Percentiles rank a stretch among this genome's conserved stretches.
Conservation (phyloP, 2,113 vertebrate genomes). For the Choloepus hoffmanni region DNA sequence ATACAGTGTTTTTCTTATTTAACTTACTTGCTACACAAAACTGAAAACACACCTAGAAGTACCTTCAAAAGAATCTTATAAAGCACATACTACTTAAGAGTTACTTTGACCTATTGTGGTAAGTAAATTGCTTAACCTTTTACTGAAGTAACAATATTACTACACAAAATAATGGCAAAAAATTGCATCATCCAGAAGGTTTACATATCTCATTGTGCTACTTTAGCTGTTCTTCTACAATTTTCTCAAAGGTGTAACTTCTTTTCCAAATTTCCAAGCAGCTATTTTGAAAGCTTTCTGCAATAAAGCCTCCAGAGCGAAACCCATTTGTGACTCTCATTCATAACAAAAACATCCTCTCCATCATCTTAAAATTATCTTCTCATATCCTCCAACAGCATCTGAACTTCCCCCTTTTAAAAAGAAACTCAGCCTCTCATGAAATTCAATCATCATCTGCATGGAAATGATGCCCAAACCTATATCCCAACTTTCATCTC, state of each 20-base stretch:
- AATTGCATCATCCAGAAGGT: neutral
- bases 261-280: neutral
- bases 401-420: neutral
- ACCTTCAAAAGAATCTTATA: neutral
- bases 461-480: neutral
- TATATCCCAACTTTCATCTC: neutral
- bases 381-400: neutral
- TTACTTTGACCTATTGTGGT: neutral
- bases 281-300: constrained; percentile 21
- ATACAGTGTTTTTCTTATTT: neutral
- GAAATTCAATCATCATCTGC: neutral
- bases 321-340: neutral
- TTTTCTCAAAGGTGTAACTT: neutral
- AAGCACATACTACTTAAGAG: neutral
- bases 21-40: neutral
- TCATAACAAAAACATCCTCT: neutral
- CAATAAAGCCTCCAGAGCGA: neutral
- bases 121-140: neutral
- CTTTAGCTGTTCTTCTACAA: neutral
- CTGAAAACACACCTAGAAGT: neutral
- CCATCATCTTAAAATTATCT: accelerated
- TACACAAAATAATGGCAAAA: neutral
- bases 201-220: neutral
- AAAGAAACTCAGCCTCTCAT: neutral
- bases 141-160: neutral